Percentiles rank a stretch among this genome's conserved stretches.
Evolutionary conservation across 1,140 invertebrate genomes (phyloP).

Genomic region (Melanaphis sacchari): DNA sequence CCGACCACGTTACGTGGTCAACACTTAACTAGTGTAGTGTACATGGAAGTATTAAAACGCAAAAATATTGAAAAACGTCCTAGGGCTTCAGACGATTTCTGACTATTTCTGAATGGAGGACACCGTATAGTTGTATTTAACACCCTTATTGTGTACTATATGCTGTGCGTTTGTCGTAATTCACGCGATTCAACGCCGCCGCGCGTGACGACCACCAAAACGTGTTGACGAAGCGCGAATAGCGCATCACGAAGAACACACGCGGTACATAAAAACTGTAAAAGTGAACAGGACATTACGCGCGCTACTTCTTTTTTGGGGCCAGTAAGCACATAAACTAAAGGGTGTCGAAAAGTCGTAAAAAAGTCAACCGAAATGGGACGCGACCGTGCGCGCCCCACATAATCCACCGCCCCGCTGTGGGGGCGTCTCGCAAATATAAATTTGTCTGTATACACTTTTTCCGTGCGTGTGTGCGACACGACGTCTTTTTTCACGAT

Average conservation of each 20-base stretch:
- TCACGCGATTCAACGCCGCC: background rate
- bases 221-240: background rate
- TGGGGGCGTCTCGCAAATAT: conserved; percentile 28
- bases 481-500: background rate
- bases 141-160: too few species aligned
- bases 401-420: conserved; percentile 10
- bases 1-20: too few species aligned
- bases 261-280: background rate
- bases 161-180: background rate
- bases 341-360: conserved; percentile 45
- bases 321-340: conserved; percentile 35
- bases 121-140: too few species aligned
- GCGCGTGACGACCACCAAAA: background rate
- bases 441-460: conserved; percentile 16
- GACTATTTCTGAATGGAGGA: background rate
- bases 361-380: conserved; percentile 44
- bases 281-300: conserved; percentile 20
- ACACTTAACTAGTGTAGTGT: too few species aligned
- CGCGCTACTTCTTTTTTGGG: conserved; percentile 9
- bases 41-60: too few species aligned
- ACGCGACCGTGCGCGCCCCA: conserved; percentile 3
- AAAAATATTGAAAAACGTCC: too few species aligned
- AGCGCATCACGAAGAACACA: too few species aligned
- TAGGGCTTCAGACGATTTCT: too few species aligned
- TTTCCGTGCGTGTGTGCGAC: background rate